Percentiles rank a stretch among this genome's conserved stretches.
These are phyloP conservation scores for Periophthalmus modestus DNA, from an alignment of 2,113 vertebrate genomes.

Conservation along the genomic window DNA sequence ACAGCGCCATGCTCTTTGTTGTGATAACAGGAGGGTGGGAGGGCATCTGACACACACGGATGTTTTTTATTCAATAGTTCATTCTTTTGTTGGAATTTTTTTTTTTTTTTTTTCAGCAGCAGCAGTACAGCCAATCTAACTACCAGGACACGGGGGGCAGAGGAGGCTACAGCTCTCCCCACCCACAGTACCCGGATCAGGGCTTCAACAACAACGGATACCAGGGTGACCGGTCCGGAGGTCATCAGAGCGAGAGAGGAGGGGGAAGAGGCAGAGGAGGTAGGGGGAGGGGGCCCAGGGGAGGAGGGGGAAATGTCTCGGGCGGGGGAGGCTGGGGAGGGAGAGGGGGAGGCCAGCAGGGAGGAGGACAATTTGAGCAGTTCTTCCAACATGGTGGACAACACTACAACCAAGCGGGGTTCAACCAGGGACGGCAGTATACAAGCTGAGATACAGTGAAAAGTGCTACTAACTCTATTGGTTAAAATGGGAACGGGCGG, in stretches of 20 bases:
- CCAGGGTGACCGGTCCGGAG: slow-evolving; percentile 81
- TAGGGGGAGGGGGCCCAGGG: slow-evolving; percentile 75
- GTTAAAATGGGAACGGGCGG: background rate
- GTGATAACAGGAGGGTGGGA: too few relatives aligned
- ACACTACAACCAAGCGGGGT: slow-evolving; percentile 93
- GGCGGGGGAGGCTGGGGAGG: slow-evolving; percentile 84
- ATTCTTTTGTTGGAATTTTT: background rate
- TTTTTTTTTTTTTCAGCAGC: background rate
- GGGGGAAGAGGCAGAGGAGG: slow-evolving; percentile 72
- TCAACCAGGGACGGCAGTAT: slow-evolving; percentile 92
- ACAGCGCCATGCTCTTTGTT: too few relatives aligned
- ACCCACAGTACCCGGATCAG: slow-evolving; percentile 64
- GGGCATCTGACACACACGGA: too few relatives aligned
- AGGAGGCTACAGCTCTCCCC: slow-evolving; percentile 29
- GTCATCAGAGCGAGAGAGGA: slow-evolving; percentile 78
- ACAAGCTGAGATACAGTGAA: slow-evolving; percentile 84
- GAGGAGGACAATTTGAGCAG: slow-evolving; percentile 97
- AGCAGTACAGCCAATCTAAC: slow-evolving; percentile 56
- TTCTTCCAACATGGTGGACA: slow-evolving; percentile 98
- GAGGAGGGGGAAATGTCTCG: slow-evolving; percentile 80
- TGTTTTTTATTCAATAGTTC: background rate
- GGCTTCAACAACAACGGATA: slow-evolving; percentile 76
- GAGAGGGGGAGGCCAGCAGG: slow-evolving; percentile 85
- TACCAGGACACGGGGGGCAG: slow-evolving; percentile 74
- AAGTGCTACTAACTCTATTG: background rate